A percentile compares a stretch with the other conserved stretches of the same genome.
These are phyloP conservation scores for Hozukius guyotensis DNA, from an alignment of 2,797 vertebrate species.

Conservation along the genomic window DNA sequence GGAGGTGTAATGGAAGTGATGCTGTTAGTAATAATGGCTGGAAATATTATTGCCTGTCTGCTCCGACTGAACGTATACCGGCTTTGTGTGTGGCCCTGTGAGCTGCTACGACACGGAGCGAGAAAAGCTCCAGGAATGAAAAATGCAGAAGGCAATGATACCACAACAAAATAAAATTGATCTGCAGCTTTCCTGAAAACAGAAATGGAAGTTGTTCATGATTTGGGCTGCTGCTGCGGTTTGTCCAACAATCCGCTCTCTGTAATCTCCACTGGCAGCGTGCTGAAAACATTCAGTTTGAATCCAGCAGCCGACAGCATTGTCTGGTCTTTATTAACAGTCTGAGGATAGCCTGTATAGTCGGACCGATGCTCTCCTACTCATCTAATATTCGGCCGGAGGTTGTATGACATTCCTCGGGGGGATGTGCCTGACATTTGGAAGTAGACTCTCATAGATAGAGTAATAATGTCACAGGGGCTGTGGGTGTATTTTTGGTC, in stretches of 20 bases:
- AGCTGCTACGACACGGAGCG: neutral
- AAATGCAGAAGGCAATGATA: neutral
- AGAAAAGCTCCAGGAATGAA: neutral
- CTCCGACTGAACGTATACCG: neutral
- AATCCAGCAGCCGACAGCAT: constrained; percentile 47
- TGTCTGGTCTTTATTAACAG: constrained; percentile 75
- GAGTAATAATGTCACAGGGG: constrained; percentile 77
- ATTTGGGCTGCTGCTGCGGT: constrained; percentile 12
- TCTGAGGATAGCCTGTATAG: constrained; percentile 42
- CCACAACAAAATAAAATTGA: constrained; percentile 33
- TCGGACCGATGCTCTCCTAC: constrained; percentile 35
- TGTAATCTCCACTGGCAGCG: constrained; percentile 51
- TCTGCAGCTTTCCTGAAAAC: constrained; percentile 19
- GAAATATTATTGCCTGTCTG: constrained; percentile 15
- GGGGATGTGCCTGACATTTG: constrained; percentile 77
- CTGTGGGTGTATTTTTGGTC: constrained; percentile 63
- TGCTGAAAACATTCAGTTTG: constrained; percentile 44
- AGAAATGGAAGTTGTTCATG: constrained; percentile 46
- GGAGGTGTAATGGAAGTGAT: constrained; percentile 25
- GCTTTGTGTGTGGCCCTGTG: neutral
- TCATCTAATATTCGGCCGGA: constrained; percentile 72
- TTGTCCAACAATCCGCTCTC: constrained; percentile 25
- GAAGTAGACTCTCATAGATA: constrained; percentile 73
- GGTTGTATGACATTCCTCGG: constrained; percentile 73
- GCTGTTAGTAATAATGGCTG: constrained; percentile 12